A percentile compares a stretch with the other conserved stretches of the same genome.
phyloP scores from a whole-genome alignment of 2,113 vertebrate genomes.

The Paratilapia polleni region DNA sequence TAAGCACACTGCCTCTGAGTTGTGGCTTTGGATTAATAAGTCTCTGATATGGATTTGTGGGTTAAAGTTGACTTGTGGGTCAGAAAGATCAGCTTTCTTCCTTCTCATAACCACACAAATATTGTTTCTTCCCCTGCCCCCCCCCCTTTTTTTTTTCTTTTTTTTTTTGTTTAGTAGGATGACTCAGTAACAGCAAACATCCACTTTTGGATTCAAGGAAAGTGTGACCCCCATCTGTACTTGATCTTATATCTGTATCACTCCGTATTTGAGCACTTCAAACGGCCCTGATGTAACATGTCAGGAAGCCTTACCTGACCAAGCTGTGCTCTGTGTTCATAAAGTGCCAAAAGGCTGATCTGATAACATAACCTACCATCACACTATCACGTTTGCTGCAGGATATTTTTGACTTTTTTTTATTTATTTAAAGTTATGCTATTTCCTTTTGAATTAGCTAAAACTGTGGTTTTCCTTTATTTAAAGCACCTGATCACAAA shows the following conservation, averaged over 20 bases:
- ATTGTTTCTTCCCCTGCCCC: too few species aligned
- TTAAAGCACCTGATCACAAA: background rate
- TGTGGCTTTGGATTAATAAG: slow-evolving; percentile 44
- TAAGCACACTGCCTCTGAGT: slow-evolving; percentile 30
- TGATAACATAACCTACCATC: background rate
- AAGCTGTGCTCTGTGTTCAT: background rate
- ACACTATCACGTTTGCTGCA: too few species aligned
- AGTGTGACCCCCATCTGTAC: background rate
- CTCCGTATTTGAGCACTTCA: background rate
- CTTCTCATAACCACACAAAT: background rate
- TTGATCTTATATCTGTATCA: background rate
- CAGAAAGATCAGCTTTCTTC: slow-evolving; percentile 19
- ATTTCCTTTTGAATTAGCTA: too few species aligned
- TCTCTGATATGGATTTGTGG: slow-evolving; percentile 43
- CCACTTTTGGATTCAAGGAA: background rate
- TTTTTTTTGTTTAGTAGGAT: background rate
- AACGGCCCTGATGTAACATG: background rate
- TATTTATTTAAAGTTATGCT: too few species aligned
- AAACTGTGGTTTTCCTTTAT: too few species aligned
- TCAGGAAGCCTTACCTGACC: background rate
- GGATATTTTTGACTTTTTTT: too few species aligned
- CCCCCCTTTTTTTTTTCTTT: too few species aligned
- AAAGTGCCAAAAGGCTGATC: background rate
- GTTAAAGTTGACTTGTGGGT: slow-evolving; percentile 54
- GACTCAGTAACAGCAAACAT: background rate